Evolutionary conservation across 2,888 invertebrate species (phyloP).

Genomic region (Drosophila ustulata): DNA sequence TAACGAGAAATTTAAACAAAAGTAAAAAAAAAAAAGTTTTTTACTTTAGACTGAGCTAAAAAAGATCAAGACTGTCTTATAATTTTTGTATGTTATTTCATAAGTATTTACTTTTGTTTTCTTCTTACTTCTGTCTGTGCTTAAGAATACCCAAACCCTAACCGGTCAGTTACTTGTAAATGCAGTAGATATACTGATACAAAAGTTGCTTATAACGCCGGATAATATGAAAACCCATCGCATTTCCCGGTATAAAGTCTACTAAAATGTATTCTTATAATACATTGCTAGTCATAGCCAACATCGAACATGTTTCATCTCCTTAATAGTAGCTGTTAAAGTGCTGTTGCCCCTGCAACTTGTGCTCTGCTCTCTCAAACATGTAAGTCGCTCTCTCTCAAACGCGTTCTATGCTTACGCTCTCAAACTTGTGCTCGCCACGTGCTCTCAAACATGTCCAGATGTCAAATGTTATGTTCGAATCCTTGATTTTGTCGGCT

Average conservation of each 20-base stretch:
- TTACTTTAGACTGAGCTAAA: too few species aligned
- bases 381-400: constrained; percentile 21
- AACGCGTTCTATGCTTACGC: constrained; percentile 9
- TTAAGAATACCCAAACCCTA: not conserved
- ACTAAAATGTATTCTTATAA: not conserved
- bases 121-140: not conserved
- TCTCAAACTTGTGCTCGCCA: constrained; percentile 27
- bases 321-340: constrained; percentile 17
- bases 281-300: not conserved
- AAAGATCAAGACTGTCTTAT: too few species aligned
- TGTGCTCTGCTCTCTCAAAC: constrained; percentile 17
- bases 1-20: not conserved
- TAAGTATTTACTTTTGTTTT: too few species aligned
- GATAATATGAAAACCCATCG: not conserved
- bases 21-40: too few species aligned
- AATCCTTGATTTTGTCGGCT: constrained; percentile 27
- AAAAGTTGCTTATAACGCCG: not conserved
- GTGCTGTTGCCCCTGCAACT: constrained; percentile 22
- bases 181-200: not conserved
- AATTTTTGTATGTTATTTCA: too few species aligned
- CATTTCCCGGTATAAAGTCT: constrained; percentile 8
- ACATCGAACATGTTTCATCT: constrained; percentile 2
- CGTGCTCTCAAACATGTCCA: constrained; percentile 34
- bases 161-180: not conserved
- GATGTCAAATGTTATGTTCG: constrained; percentile 30